Evolutionary conservation across 1,140 invertebrate species (phyloP), one percentile per base, ranked within the genome.

Genomic region (Bombus fervidus): DNA sequence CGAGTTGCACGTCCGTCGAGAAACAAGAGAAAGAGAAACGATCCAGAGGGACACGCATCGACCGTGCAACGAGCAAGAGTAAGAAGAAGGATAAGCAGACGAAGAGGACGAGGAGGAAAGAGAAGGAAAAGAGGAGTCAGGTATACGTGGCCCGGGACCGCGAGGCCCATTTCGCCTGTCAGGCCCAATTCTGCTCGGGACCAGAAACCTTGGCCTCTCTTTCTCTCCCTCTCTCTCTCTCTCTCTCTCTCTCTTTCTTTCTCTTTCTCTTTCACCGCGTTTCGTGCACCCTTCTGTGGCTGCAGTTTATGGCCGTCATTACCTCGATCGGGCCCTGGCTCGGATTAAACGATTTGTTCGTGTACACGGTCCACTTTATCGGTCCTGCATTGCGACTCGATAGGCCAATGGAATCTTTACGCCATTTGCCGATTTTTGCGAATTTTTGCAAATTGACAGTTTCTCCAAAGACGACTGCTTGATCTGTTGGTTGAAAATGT

Each of bases 231-330:
- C n/a, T 57, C 43, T 64, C 28, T 62, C 59, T 3, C 25, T 22
- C n/a, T 57, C 43, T 64, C 28, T 62, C 59, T 3, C 10, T 62
- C 12, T 47, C 37, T 37, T 4, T 37, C 37, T 37, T 37, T 64
- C 62, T 47, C n/a, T 53, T 22, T 37, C 39, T 43, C 25, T 12
- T 37, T 83, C 85, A 47, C 41, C 76, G 34, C 10, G 37, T 76
- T 59, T 53, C 84, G 59, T 75, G 81, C 41, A 57, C 72, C 73
- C 62, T 68, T 83, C 81, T 75, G 72, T 53, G n/a, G 89, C 73
- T 85, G 90, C 92, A 93, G 92, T 94, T 94, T 94, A 93, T 93
- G 89, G 92, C 91, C 89, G 89, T 94, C 93, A 94, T 94, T 94
- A 94, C 91, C 89, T 92, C 92, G 91, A 93, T 91, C 92, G 89